Evolutionary conservation across 2,888 invertebrate species (phyloP), one percentile per base, ranked within the genome.

Genomic region (Mystacides longicornis): DNA sequence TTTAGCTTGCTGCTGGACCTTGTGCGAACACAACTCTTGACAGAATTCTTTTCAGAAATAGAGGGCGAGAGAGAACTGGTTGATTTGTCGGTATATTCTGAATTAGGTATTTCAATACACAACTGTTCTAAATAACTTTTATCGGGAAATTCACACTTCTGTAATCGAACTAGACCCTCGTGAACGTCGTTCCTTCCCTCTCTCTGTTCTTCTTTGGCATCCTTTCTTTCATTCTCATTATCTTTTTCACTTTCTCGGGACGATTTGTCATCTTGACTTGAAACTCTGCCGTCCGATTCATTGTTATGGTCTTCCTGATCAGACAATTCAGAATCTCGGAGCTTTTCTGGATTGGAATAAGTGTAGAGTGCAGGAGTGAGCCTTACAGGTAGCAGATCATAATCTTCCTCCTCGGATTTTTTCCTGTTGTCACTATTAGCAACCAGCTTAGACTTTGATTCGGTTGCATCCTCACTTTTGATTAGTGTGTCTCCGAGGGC

Each of bases 51-150:
- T 58, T 77, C 77, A 1, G 75, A 64, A 21, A 75, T 70, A 1
- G 75, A 74, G 19, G 77, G 78, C 3, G 77, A 77, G 0, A 75
- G 72, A 2, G 77, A 75, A 61, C 70, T 72, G 1, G 72, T 67
- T 64, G 73, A 65, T 65, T 78, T 81, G 59, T 75, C 78, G 52
- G 71, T 70, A 63, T 76, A 77, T 51, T 81, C 79, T 23, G 76
- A 71, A 58, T 79, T 75, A 3, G 92, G 92, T 64, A 92, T 92
- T 69, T 92, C 92, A 64, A 92, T 92, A 1, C 90, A 78, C 64
- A 92, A 78, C 67, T 91, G 90, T 66, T 89, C 87, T 43, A 89
- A 72, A 49, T 86, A 68, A 52, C 84, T 84, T 64, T 81, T 81
- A 64, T 79, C 74, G 55, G 72, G 78, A 62, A 73, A 77, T 63